Conservation (phyloP, 2,113 vertebrate species). For the Sturnira hondurensis region DNA sequence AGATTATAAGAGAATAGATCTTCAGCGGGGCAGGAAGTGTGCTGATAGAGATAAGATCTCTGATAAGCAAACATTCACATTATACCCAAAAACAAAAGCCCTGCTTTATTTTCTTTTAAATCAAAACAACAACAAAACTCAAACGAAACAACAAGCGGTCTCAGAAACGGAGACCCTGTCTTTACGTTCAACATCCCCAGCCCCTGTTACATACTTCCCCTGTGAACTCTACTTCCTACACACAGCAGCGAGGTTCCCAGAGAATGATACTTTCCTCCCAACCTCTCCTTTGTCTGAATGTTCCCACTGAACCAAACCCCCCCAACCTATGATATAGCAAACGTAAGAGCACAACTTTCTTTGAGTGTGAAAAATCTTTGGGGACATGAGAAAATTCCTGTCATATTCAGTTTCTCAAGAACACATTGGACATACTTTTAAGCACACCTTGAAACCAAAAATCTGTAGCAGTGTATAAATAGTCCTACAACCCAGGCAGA, state of each 20-base stretch:
- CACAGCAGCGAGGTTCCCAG: neutral
- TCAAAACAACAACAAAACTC: neutral
- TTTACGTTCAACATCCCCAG: neutral
- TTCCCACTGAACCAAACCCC: conserved; percentile 8
- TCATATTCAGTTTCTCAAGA: conserved; percentile 22
- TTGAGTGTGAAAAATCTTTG: conserved; percentile 50
- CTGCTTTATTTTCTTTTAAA: neutral
- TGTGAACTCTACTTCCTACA: neutral
- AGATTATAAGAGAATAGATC: neutral
- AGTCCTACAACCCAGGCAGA: neutral
- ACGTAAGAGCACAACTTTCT: neutral
- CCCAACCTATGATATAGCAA: neutral
- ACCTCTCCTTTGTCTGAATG: conserved; percentile 7
- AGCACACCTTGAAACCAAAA: conserved; percentile 37
- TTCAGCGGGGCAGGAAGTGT: neutral
- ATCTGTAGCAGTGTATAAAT: neutral
- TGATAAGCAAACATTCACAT: neutral
- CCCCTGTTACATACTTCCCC: neutral
- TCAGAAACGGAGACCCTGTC: neutral
- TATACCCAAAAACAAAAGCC: neutral
- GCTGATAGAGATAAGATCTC: neutral
- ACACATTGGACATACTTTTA: neutral
- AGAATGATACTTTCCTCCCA: neutral
- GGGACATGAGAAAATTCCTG: conserved; percentile 25
- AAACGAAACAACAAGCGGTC: neutral